These are phyloP conservation scores for Corbicula japonica DNA, from an alignment of 2,888 invertebrate species.

Conservation along the genomic window DNA sequence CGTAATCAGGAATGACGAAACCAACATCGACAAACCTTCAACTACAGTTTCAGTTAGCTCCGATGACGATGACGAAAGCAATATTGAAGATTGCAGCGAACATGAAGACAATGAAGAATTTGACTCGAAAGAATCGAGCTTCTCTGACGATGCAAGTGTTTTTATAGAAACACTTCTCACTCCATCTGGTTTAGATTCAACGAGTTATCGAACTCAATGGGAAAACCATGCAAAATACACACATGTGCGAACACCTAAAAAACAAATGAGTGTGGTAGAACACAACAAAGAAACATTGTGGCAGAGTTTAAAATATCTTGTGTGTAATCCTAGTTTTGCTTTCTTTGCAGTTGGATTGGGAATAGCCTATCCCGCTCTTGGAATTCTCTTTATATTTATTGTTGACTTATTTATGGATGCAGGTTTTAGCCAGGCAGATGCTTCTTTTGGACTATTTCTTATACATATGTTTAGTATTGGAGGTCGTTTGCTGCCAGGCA, in stretches of 20 bases:
- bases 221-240: no score
- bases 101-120: not conserved
- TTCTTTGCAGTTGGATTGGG: constrained; percentile 30
- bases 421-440: constrained; percentile 12
- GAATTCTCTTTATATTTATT: constrained; percentile 23
- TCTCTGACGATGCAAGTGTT: not conserved
- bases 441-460: constrained; percentile 19
- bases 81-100: no score
- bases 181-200: no score
- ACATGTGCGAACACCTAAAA: no score
- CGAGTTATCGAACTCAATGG: no score
- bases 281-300: not conserved
- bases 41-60: no score
- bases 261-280: no score
- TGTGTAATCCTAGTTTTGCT: constrained; percentile 17
- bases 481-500: constrained; percentile 15
- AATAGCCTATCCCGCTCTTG: constrained; percentile 20
- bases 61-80: no score
- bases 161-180: constrained; percentile 10
- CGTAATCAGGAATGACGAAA: no score
- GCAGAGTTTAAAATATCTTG: constrained; percentile 17
- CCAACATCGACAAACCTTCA: no score
- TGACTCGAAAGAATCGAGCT: not conserved
- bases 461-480: constrained; percentile 28
- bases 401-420: constrained; percentile 30